Conservation (phyloP, 1,140 invertebrate genomes). For the Amphibalanus amphitrite region DNA sequence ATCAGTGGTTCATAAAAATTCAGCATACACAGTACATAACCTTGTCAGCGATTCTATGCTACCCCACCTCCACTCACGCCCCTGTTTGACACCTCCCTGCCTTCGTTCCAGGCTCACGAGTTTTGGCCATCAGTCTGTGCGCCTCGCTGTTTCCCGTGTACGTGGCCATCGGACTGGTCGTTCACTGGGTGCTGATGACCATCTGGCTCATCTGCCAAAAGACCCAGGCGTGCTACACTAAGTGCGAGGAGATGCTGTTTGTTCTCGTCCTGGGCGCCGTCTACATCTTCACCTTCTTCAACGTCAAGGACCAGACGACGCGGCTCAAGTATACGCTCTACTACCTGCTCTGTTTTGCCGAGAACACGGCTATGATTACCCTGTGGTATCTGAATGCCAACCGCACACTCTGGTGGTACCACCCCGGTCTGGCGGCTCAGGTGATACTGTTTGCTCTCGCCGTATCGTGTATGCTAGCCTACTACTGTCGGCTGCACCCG, state of each 20-base stretch:
- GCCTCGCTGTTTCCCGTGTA: background rate
- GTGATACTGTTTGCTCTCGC: background rate
- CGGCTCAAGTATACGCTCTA: conserved; percentile 24
- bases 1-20: no score
- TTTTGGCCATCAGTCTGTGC: background rate
- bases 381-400: conserved; percentile 21
- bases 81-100: no score
- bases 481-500: conserved; percentile 2
- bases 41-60: no score
- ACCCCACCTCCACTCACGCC: no score
- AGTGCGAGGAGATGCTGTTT: background rate
- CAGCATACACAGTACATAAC: no score
- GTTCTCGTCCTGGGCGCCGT: conserved; percentile 24
- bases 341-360: conserved; percentile 24
- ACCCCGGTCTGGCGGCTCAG: conserved; percentile 9
- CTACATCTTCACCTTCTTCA: conserved; percentile 29
- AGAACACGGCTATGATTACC: conserved; percentile 25
- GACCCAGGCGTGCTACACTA: background rate
- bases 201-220: background rate
- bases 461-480: conserved; percentile 4
- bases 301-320: conserved; percentile 28
- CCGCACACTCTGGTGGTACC: conserved; percentile 9
- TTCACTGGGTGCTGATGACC: background rate
- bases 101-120: background rate
- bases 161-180: background rate